These are phyloP conservation scores for Potamilus streckersoni DNA, from an alignment of 1,140 invertebrate species.

Conservation along the genomic window DNA sequence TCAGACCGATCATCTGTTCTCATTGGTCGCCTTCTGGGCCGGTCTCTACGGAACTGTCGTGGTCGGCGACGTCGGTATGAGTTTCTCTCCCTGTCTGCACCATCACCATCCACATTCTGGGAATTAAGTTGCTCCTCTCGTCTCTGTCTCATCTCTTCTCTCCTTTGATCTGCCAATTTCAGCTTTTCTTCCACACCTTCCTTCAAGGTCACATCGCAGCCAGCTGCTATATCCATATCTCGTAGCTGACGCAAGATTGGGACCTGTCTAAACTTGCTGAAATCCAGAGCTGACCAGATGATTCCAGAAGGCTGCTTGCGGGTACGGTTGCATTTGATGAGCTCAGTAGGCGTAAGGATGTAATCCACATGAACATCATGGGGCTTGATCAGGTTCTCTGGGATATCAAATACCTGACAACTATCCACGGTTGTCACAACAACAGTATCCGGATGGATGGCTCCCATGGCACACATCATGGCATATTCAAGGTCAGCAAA, in stretches of 20 bases:
- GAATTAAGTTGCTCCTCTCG: slow-evolving; percentile 30
- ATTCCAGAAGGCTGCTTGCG: slow-evolving; percentile 78
- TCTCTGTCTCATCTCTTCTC: slow-evolving; percentile 46
- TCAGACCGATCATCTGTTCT: slow-evolving; percentile 7
- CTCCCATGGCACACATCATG: slow-evolving; percentile 81
- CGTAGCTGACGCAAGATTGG: slow-evolving; percentile 50
- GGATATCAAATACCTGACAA: slow-evolving; percentile 77
- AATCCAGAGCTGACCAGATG: slow-evolving; percentile 82
- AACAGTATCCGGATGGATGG: slow-evolving; percentile 77
- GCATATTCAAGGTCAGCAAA: slow-evolving; percentile 87
- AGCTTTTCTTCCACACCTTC: slow-evolving; percentile 33
- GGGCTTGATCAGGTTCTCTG: slow-evolving; percentile 78
- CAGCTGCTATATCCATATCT: slow-evolving; percentile 45
- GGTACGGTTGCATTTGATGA: slow-evolving; percentile 67
- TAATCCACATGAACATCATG: slow-evolving; percentile 86
- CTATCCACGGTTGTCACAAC: slow-evolving; percentile 88
- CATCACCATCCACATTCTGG: slow-evolving; percentile 25
- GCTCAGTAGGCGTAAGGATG: slow-evolving; percentile 84
- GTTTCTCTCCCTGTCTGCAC: slow-evolving; percentile 14
- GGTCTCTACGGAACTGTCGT: slow-evolving; percentile 5
- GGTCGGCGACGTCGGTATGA: slow-evolving; percentile 11
- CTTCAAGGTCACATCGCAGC: slow-evolving; percentile 49
- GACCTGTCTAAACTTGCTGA: slow-evolving; percentile 70
- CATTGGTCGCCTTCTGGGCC: slow-evolving; percentile 9
- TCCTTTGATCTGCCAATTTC: slow-evolving; percentile 43